Evolutionary conservation across 2,797 vertebrate species (phyloP), one percentile per base, ranked within the genome.

Genomic region (Melanotaenia nigrans): DNA sequence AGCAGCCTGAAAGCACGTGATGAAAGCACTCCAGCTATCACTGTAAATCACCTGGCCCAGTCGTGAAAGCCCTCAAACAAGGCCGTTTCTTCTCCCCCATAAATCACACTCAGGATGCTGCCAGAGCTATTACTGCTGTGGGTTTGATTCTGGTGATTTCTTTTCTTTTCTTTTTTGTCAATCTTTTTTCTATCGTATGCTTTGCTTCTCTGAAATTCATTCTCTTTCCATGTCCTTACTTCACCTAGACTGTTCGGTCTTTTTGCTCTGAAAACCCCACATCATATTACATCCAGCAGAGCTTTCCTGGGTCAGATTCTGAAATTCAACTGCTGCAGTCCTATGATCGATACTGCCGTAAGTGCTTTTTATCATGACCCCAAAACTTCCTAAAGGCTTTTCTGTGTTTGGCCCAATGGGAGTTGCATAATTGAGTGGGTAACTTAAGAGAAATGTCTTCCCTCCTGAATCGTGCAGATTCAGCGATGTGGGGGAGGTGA

Each of bases 11-110:
- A 73, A 49, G 71, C 73, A 68, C 5, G 49, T 72, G 86, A 87
- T 65, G 58, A 78, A 78, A 83, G 83, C 3, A 13, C 73, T 81
- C 73, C 74, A 74, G 73, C 71, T 83, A 81, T 89, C 86, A 78
- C 71, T 42, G 76, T 89, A 83, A 90, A 89, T 90, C 90, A 88
- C 86, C 65, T 24, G 73, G 33, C 54, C 71, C 16, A 25, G 71
- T 88, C 14, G n/a, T 77, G 86, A 89, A 86, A 87, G 80, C 77
- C 16, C 70, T 87, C 82, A 86, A 89, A 90, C 78, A 85, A 85
- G 83, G 79, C 85, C 80, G 79, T 87, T 91, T 83, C 83, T 85
- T 68, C 68, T 69, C 79, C 47, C 60, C 70, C 71, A 89, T 91
- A 81, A 87, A 91, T 92, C 89, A 93, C 73, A 82, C 64, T 55